A percentile compares a stretch with the other conserved stretches of the same genome.
These are phyloP conservation scores for Cebus imitator DNA, from an alignment of 2,113 vertebrate genomes.

Conservation along the genomic window DNA sequence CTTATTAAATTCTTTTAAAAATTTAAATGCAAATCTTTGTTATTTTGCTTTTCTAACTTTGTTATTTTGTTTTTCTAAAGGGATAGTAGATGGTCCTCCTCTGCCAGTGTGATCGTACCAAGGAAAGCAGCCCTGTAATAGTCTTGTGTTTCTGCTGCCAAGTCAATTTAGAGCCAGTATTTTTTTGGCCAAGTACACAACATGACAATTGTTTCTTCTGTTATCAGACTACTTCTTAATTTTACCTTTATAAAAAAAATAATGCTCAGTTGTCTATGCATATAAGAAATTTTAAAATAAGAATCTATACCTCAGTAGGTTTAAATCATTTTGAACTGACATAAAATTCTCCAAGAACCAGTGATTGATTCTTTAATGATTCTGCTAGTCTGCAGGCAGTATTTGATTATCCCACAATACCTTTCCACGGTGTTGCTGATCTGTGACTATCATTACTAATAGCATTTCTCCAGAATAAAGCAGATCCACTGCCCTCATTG, in stretches of 20 bases:
- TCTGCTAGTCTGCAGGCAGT: neutral
- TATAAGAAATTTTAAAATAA: conserved; percentile 1
- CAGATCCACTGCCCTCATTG: neutral
- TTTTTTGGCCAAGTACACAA: neutral
- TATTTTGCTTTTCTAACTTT: neutral
- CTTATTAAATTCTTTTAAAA: neutral
- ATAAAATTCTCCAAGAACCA: neutral
- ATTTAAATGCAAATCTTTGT: neutral
- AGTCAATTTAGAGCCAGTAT: neutral
- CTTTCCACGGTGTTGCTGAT: neutral
- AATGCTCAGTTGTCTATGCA: neutral
- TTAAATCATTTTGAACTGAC: conserved; percentile 39
- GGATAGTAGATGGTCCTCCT: neutral
- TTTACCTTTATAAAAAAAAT: neutral
- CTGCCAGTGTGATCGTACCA: neutral
- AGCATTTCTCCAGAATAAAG: conserved; percentile 23
- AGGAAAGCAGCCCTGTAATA: neutral
- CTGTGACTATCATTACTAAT: conserved; percentile 36
- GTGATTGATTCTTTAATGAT: conserved; percentile 60
- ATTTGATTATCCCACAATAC: neutral
- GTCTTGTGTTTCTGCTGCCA: neutral
- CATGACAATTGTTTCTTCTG: neutral
- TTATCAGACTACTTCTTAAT: neutral
- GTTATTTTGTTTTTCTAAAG: neutral
- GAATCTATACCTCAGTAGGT: neutral